These are phyloP conservation scores for Pangasianodon gigas DNA, from an alignment of 2,113 vertebrate species.

Conservation along the genomic window DNA sequence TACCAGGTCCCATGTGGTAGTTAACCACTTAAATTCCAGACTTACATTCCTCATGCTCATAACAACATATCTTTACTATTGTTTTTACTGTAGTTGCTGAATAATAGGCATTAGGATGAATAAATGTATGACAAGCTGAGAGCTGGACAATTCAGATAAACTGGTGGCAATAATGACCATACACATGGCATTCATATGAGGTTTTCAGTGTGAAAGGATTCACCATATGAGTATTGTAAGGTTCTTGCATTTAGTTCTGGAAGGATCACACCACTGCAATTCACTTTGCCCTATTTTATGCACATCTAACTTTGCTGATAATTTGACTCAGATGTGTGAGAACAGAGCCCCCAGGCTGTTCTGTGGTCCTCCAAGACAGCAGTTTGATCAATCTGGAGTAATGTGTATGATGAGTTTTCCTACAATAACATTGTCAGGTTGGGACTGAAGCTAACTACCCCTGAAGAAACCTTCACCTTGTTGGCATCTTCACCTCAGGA, in stretches of 20 bases:
- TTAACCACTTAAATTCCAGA: background rate
- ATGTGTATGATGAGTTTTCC: background rate
- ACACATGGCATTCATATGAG: background rate
- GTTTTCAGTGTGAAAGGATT: background rate
- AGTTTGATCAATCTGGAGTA: background rate
- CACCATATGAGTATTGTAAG: background rate
- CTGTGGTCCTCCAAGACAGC: background rate
- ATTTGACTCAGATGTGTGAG: background rate
- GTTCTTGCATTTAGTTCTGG: background rate
- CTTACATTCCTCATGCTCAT: background rate
- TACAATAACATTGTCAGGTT: constrained; percentile 71
- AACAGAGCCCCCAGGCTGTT: background rate
- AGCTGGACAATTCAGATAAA: background rate
- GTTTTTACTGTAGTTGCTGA: background rate
- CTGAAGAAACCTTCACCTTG: constrained; percentile 90
- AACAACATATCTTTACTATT: background rate
- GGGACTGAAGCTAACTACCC: constrained; percentile 89
- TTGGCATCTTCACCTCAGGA: constrained; percentile 88
- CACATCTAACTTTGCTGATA: background rate
- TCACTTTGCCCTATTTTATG: background rate
- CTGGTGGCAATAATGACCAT: background rate
- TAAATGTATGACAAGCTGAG: background rate
- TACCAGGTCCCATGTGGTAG: background rate
- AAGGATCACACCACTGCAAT: background rate
- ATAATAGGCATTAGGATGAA: background rate